These are phyloP conservation scores for Sphenopsis melanotis DNA, from an alignment of 2,797 vertebrate species.

Conservation along the genomic window DNA sequence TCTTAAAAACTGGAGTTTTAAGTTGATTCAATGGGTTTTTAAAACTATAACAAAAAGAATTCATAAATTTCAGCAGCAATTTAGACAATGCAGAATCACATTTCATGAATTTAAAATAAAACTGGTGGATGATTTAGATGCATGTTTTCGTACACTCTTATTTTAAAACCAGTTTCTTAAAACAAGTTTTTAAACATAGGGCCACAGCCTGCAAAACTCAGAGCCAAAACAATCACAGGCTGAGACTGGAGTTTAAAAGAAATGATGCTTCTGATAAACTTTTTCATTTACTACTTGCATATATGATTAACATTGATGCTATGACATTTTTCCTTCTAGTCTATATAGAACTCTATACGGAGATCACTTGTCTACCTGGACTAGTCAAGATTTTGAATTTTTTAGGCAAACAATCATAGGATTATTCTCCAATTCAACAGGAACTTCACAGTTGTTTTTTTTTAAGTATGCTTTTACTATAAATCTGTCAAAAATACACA, in stretches of 20 bases:
- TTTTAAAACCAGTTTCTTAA: not conserved
- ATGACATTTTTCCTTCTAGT: not conserved
- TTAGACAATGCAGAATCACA: not conserved
- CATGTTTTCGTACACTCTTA: not conserved
- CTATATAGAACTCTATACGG: not conserved
- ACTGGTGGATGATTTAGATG: not conserved
- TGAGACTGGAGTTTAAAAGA: not conserved
- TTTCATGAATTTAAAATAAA: not conserved
- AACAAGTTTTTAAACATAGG: not conserved
- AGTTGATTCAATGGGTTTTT: not conserved
- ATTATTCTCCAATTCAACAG: not conserved
- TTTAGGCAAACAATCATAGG: not conserved
- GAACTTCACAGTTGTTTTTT: not conserved
- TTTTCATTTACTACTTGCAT: not conserved
- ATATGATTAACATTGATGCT: not conserved
- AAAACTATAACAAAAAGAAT: not conserved
- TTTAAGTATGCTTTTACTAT: not conserved
- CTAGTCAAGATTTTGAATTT: not conserved
- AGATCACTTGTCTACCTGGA: not conserved
- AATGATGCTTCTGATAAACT: not conserved
- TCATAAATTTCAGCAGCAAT: not conserved
- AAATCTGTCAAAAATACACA: not conserved
- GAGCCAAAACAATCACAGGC: not conserved
- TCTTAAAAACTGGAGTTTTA: not conserved
- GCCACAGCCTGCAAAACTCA: not conserved